Conservation (phyloP, 2,888 invertebrate species). For the Leucophenga montana region DNA sequence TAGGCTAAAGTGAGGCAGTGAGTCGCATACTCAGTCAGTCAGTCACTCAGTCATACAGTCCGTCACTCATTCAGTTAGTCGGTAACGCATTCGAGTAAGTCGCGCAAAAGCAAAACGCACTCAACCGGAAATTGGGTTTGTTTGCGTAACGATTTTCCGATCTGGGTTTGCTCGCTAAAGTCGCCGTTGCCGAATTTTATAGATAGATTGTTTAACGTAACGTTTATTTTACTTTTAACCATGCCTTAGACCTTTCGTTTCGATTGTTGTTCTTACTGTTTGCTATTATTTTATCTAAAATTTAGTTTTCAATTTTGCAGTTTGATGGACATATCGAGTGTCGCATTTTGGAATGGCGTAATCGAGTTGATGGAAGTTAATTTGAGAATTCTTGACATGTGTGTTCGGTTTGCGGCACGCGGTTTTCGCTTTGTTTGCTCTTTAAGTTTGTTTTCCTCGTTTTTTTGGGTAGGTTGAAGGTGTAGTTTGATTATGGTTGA, state of each 20-base stretch:
- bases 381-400: neutral
- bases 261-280: no score
- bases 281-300: neutral
- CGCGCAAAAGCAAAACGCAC: conserved; percentile 42
- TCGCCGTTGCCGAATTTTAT: conserved; percentile 1
- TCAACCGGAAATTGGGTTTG: conserved; percentile 41
- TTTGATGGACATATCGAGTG: conserved; percentile 3
- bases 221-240: conserved; percentile 2
- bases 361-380: neutral
- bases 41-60: neutral
- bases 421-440: conserved; percentile 36
- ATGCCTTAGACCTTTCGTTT: neutral
- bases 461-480: neutral
- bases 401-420: neutral
- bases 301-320: neutral
- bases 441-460: neutral
- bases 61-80: neutral
- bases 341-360: no score
- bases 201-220: neutral
- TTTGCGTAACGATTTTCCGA: conserved; percentile 16
- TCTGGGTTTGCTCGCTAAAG: neutral
- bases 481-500: neutral
- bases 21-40: neutral
- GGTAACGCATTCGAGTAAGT: conserved; percentile 7
- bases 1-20: conserved; percentile 40